A percentile compares a stretch with the other conserved stretches of the same genome.
phyloP scores from a whole-genome alignment of 1,140 invertebrate species.

The Maniola jurtina region DNA sequence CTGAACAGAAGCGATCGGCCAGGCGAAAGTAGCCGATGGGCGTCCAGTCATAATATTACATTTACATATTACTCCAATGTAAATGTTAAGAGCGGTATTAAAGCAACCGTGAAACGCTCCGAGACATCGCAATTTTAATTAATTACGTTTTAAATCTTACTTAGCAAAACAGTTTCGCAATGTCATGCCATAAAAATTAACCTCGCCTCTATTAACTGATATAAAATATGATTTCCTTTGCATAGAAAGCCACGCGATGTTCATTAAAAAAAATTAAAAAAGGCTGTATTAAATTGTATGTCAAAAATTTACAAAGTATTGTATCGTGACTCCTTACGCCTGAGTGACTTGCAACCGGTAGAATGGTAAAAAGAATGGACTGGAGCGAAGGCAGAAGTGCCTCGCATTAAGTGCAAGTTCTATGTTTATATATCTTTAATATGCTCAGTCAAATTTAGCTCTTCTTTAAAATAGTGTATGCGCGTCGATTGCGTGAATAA shows the following conservation, averaged over 20 bases:
- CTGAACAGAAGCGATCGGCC: too few species aligned
- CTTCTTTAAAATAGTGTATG: constrained; percentile 13
- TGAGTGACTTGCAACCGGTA: constrained; percentile 35
- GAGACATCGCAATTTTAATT: background rate
- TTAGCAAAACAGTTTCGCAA: background rate
- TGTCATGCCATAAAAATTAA: background rate
- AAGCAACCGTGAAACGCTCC: background rate
- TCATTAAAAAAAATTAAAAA: background rate
- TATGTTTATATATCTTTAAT: constrained; percentile 5
- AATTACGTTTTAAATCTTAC: background rate
- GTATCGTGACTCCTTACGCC: constrained; percentile 33
- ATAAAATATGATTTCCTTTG: background rate
- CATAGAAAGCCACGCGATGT: background rate
- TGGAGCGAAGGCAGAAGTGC: constrained; percentile 9
- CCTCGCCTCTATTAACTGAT: background rate
- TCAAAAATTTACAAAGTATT: constrained; percentile 10
- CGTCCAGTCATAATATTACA: background rate
- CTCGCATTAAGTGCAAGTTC: constrained; percentile 10
- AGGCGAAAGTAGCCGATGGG: too few species aligned
- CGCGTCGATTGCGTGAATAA: constrained; percentile 21
- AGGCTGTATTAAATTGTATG: background rate
- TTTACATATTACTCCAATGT: background rate
- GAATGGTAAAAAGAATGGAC: constrained; percentile 20
- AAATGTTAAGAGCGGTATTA: too few species aligned
- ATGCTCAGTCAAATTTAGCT: constrained; percentile 11